phyloP scores from a whole-genome alignment of 2,888 invertebrate genomes.

The Volucella inanis region DNA sequence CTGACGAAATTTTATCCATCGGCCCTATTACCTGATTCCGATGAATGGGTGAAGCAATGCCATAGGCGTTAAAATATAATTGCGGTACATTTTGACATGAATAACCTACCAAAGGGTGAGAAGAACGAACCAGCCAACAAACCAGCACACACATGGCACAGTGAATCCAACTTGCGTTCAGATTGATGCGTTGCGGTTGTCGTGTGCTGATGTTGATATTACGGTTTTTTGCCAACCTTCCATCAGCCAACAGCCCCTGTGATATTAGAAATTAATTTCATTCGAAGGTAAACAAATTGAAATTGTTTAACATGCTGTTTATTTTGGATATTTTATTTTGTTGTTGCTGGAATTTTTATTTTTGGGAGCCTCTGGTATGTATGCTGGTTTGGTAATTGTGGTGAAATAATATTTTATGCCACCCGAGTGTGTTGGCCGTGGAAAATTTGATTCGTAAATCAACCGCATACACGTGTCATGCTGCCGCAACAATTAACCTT shows the following conservation, averaged over 20 bases:
- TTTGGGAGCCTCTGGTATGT: not conserved
- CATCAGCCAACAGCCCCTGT: not conserved
- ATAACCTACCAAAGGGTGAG: conserved; percentile 27
- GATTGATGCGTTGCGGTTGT: conserved; percentile 43
- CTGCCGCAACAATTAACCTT: conserved; percentile 65
- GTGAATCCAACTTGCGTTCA: not conserved
- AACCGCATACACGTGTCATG: conserved; percentile 63
- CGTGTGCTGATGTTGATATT: conserved; percentile 18
- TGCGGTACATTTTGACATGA: conserved; percentile 59
- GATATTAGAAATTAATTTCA: conserved; percentile 52
- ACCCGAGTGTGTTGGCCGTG: not conserved
- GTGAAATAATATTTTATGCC: conserved; percentile 27
- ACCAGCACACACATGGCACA: not conserved
- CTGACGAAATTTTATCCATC: conserved; percentile 28
- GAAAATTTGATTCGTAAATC: conserved; percentile 48
- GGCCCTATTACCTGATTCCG: conserved; percentile 34
- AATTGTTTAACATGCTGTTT: conserved; percentile 10
- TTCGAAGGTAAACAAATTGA: conserved; percentile 56
- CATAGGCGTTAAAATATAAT: conserved; percentile 27
- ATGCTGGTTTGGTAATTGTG: conserved; percentile 4
- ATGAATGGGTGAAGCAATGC: not conserved
- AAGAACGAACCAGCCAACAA: not conserved
- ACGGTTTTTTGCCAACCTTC: not conserved
- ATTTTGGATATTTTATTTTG: too few relatives aligned
- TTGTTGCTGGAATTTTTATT: not conserved